These are phyloP conservation scores for Caenorhabditis sp. DNA, from an alignment of 2,888 invertebrate species.

Conservation along the genomic window DNA sequence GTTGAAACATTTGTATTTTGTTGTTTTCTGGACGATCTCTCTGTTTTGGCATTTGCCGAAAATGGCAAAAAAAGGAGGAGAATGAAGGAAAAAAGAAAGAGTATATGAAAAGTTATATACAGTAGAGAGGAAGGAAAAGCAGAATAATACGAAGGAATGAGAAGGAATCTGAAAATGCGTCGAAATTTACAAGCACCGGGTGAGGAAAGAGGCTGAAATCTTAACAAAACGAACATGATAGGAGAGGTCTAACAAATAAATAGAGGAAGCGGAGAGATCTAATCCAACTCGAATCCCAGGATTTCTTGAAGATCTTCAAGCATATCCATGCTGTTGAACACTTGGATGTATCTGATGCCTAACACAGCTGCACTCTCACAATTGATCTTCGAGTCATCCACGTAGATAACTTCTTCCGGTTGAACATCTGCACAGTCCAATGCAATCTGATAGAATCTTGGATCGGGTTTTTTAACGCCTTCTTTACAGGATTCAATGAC, in stretches of 20 bases:
- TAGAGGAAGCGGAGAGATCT: not conserved
- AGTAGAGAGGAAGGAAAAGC: not conserved
- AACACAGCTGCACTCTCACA: conserved; percentile 61
- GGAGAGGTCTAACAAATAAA: conserved; percentile 19
- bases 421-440: conserved; percentile 51
- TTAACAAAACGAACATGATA: conserved; percentile 31
- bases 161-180: conserved; percentile 50
- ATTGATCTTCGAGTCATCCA: conserved; percentile 68
- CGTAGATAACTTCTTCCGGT: conserved; percentile 63
- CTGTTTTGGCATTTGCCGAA: conserved; percentile 45
- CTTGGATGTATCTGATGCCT: conserved; percentile 64
- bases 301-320: conserved; percentile 67
- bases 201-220: conserved; percentile 24
- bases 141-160: conserved; percentile 1
- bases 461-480: conserved; percentile 67
- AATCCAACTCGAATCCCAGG: conserved; percentile 66
- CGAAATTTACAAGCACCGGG: conserved; percentile 60
- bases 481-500: conserved; percentile 66
- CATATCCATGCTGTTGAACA: conserved; percentile 69
- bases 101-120: conserved; percentile 48
- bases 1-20: conserved; percentile 55
- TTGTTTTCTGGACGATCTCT: conserved; percentile 34
- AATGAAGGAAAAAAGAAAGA: not conserved
- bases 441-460: conserved; percentile 58
- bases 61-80: conserved; percentile 21